Evolutionary conservation across 1,140 invertebrate genomes (phyloP), one percentile per base, ranked within the genome.

Genomic region (Belonocnema kinseyi): DNA sequence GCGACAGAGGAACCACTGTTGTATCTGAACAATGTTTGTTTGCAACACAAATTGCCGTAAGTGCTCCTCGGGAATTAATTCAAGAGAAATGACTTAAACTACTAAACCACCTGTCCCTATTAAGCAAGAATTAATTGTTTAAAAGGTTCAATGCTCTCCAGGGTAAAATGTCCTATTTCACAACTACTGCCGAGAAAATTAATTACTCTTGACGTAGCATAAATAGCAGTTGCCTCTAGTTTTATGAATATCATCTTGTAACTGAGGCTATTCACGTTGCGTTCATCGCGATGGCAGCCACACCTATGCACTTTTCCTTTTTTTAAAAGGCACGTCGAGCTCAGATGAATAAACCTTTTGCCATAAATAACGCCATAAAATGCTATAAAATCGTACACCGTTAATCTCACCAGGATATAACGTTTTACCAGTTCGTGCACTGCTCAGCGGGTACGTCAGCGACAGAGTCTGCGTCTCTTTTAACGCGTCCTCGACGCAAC

Each of bases 401-500:
- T 66, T 66, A 66, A 66, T 66, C 61, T 66, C 61, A 40, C 33
- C 26, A n/a, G 61, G 61, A 46, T 66, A 66, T 66, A 66, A 66
- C 61, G 26, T 66, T 66, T 40, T 66, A 26, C 40, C 61, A 40
- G 14, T 46, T 46, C 40, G 40, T 46, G 40, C 40, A 14, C 13
- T 58, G 19, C 12, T 13, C 10, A 14, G 26, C 26, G 26, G 26
- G 21, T 19, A 58, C 56, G 7, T 58, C 19, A 26, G 33, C 61
- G 7, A 26, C 19, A 26, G 33, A 33, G 26, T 33, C 26, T 33
- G 26, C 26, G 61, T 66, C 40, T 66, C 21, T 66, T 79, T 78
- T 77, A 77, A 81, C 58, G 77, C 52, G 6, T 54, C 33, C 17
- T 33, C 73, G 76, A 74, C 77, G 66, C 40, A 71, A 76, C 78